Base-by-base conservation (phyloP, 1,140 invertebrate genomes). In the Antheraea mylitta region DNA sequence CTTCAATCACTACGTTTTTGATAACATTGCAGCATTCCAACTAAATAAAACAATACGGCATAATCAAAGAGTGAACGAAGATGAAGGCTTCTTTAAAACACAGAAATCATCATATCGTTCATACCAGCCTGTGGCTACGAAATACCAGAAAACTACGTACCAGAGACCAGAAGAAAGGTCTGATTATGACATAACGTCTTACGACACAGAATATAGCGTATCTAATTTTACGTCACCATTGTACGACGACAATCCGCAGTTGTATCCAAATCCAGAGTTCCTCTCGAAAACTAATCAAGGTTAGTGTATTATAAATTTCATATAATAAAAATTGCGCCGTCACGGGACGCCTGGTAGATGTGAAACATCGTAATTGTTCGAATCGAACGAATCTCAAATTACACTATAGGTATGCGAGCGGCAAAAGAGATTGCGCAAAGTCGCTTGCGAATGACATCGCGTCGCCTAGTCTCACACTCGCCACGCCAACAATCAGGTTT, bases 201-300 rank as follows among this genome's bases (percentile, higher is more conserved):
- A 90, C 60, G 89, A 91, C 63, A 78, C 83, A 0, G 88, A 91
- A 62, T 91, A 91, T 59, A 88, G 88, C 42, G 85, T 89, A 3
- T 89, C 88, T 10, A 91, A 91, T 66, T 90, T 90, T 66, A 91
- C 88, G 63, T 90, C 89, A 76, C 87, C 87, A 61, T 85, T 89
- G 70, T 90, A 91, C 53, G 87, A 91, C 71, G 88, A 91, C 67
- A 91, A 90, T 67, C 89, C 89, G 19, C 89, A 83, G 58, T 66
- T 91, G 13, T 91, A 91, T 70, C 89, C 89, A n/a, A 91, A 91
- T 66, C 89, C 89, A n/a, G 89, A 90, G 70, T 73, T 82, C 22
- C 67, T 91, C 42, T 66, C 83, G 7, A 82, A 74, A 64, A 85
- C 73, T 67, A 88, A 83, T 69, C 78, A 85, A 85, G 85, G 89